Percentiles rank a stretch among this genome's conserved stretches.
These are phyloP conservation scores for Allophyes oxyacanthae DNA, from an alignment of 2,888 invertebrate genomes.

Conservation along the genomic window DNA sequence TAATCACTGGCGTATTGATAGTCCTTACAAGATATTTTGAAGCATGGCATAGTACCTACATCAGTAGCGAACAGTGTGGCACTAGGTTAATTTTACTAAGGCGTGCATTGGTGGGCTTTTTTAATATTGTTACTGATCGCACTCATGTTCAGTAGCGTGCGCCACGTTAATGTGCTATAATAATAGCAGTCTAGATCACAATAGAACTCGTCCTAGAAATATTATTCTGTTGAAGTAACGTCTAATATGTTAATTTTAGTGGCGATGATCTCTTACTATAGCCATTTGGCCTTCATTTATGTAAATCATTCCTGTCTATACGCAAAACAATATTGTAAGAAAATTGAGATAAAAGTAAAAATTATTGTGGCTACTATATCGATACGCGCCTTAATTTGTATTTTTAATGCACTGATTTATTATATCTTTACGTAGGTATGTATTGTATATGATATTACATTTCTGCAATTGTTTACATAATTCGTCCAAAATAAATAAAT, in stretches of 20 bases:
- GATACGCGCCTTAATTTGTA: slow-evolving; percentile 13
- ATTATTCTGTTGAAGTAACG: slow-evolving; percentile 25
- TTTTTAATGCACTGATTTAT: slow-evolving; percentile 9
- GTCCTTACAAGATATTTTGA: too few relatives aligned
- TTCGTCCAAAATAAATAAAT: slow-evolving; percentile 14
- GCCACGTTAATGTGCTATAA: slow-evolving; percentile 14
- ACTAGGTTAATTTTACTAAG: slow-evolving; percentile 13
- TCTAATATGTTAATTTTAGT: slow-evolving; percentile 38
- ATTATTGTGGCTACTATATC: background rate
- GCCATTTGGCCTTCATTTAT: slow-evolving; percentile 35
- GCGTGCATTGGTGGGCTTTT: too few relatives aligned
- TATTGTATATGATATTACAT: slow-evolving; percentile 16
- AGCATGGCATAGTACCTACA: too few relatives aligned
- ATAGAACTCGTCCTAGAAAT: slow-evolving; percentile 31
- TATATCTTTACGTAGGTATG: slow-evolving; percentile 11
- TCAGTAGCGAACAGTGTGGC: slow-evolving; percentile 21
- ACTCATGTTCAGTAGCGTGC: slow-evolving; percentile 12
- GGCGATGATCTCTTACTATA: slow-evolving; percentile 42
- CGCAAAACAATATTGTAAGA: slow-evolving; percentile 23
- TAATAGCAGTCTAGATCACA: slow-evolving; percentile 28
- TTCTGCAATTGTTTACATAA: slow-evolving; percentile 13
- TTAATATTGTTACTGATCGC: slow-evolving; percentile 7
- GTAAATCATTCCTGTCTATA: slow-evolving; percentile 25
- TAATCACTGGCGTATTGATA: too few relatives aligned
- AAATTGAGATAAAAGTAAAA: slow-evolving; percentile 16